phyloP scores from a whole-genome alignment of 92 coral and sea anemone genomes.

The Scolanthus callimorphus region DNA sequence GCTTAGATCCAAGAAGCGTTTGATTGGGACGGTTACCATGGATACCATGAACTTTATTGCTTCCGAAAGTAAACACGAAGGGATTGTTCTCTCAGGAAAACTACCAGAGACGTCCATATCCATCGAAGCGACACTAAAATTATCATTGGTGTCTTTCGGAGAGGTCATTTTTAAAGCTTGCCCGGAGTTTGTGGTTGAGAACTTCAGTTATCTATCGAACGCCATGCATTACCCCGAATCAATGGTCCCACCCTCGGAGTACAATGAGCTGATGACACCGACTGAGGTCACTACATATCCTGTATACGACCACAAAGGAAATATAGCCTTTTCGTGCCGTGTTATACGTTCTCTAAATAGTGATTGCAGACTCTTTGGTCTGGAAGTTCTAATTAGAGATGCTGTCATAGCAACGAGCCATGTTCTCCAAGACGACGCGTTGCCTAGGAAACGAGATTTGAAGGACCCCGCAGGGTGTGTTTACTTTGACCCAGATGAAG shows the following conservation, averaged over 20 bases:
- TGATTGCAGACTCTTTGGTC: slow-evolving; percentile 15
- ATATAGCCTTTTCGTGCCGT: slow-evolving; percentile 39
- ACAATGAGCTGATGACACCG: slow-evolving; percentile 1
- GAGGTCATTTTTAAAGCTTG: slow-evolving; percentile 6
- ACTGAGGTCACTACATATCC: slow-evolving; percentile 34
- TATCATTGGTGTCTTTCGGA: slow-evolving; percentile 4
- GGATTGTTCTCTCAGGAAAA: slow-evolving; percentile 2
- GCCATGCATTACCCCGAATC: slow-evolving; percentile 10
- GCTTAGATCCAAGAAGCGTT: slow-evolving; percentile 3
- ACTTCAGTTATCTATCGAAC: slow-evolving; percentile 3
- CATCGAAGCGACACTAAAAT: not conserved
- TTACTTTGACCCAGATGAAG: slow-evolving; percentile 8
- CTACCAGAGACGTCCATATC: slow-evolving; percentile 4
- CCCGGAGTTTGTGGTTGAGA: slow-evolving; percentile 18
- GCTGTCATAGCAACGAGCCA: slow-evolving; percentile 26
- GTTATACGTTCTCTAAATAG: slow-evolving; percentile 18
- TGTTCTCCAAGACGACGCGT: slow-evolving; percentile 21
- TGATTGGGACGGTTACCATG: slow-evolving; percentile 7
- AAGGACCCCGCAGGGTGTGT: slow-evolving; percentile 12
- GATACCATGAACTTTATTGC: slow-evolving; percentile 8
- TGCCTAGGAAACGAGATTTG: slow-evolving; percentile 36
- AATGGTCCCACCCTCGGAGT: slow-evolving; percentile 3
- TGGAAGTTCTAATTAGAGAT: slow-evolving; percentile 24
- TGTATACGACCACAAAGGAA: slow-evolving; percentile 27
- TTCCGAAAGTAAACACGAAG: not conserved